A percentile compares a stretch with the other conserved stretches of the same genome.
Evolutionary conservation across 2,113 vertebrate species (phyloP).

Genomic region (Orcinus orca): DNA sequence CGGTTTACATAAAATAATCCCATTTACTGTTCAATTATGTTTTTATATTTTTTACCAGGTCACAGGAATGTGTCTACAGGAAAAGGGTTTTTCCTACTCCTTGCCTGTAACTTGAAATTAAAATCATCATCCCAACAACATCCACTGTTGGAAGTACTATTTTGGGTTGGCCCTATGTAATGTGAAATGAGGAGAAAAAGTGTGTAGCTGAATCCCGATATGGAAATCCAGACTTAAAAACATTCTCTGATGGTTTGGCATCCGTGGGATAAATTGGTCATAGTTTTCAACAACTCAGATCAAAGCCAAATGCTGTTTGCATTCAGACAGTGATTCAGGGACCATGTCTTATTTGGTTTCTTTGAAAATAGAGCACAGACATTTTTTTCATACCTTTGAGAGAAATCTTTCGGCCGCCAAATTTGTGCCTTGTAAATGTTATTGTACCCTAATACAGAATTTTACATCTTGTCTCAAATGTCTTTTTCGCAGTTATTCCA

Average conservation of each 20-base stretch:
- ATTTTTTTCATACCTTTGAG: conserved; percentile 76
- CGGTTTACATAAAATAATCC: conserved; percentile 59
- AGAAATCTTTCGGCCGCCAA: conserved; percentile 65
- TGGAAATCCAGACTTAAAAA: conserved; percentile 68
- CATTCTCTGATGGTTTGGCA: conserved; percentile 69
- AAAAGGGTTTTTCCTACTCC: conserved; percentile 66
- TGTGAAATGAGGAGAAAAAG: conserved; percentile 48
- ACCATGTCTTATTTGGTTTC: conserved; percentile 76
- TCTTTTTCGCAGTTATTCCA: conserved; percentile 38
- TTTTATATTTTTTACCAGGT: conserved; percentile 47
- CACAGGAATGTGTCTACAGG: conserved; percentile 43
- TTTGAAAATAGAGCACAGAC: conserved; percentile 76
- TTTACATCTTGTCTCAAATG: conserved; percentile 63
- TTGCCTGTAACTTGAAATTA: conserved; percentile 11
- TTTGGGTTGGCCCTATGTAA: conserved; percentile 59
- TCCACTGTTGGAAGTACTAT: conserved; percentile 50
- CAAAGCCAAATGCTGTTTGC: conserved; percentile 78
- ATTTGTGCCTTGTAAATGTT: conserved; percentile 65
- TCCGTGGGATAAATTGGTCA: conserved; percentile 68
- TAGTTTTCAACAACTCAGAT: conserved; percentile 73
- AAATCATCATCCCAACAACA: conserved; percentile 39
- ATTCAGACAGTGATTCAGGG: conserved; percentile 78
- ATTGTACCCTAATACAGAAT: conserved; percentile 50
- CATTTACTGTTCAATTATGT: conserved; percentile 67
- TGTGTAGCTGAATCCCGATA: conserved; percentile 54